phyloP scores from a whole-genome alignment of 2,888 invertebrate genomes.

The Eumerus sabulonum region DNA sequence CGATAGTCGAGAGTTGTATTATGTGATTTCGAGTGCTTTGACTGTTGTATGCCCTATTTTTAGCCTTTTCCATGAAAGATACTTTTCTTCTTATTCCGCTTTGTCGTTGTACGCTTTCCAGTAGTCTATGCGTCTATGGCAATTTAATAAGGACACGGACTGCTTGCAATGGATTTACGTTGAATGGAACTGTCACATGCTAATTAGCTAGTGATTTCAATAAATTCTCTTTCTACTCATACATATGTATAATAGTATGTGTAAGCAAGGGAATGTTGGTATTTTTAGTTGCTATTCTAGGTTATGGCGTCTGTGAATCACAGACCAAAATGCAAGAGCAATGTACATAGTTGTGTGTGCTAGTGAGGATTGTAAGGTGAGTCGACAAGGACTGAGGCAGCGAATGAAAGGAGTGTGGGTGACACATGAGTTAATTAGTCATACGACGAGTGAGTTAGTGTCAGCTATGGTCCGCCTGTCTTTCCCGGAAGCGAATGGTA shows the following conservation, averaged over 20 bases:
- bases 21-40: too few relatives aligned
- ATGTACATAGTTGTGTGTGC: not conserved
- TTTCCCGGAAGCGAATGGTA: constrained; percentile 41
- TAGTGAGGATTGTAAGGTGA: not conserved
- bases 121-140: constrained; percentile 11
- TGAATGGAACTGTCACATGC: constrained; percentile 64
- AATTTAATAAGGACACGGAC: constrained; percentile 49
- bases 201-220: constrained; percentile 66
- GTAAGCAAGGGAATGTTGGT: constrained; percentile 15
- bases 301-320: constrained; percentile 32
- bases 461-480: constrained; percentile 9
- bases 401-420: constrained; percentile 32
- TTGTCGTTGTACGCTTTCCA: too few relatives aligned
- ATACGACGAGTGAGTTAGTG: constrained; percentile 54
- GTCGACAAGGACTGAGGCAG: not conserved
- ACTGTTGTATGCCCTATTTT: too few relatives aligned
- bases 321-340: constrained; percentile 13
- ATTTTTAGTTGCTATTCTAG: constrained; percentile 51
- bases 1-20: not conserved
- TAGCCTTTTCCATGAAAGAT: too few relatives aligned
- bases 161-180: constrained; percentile 41
- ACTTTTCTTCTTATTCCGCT: too few relatives aligned
- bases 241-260: constrained; percentile 25
- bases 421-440: constrained; percentile 66
- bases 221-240: constrained; percentile 52